Evolutionary conservation across 2,888 invertebrate genomes (phyloP), one percentile per base, ranked within the genome.

Genomic region (Drosophila formosana): DNA sequence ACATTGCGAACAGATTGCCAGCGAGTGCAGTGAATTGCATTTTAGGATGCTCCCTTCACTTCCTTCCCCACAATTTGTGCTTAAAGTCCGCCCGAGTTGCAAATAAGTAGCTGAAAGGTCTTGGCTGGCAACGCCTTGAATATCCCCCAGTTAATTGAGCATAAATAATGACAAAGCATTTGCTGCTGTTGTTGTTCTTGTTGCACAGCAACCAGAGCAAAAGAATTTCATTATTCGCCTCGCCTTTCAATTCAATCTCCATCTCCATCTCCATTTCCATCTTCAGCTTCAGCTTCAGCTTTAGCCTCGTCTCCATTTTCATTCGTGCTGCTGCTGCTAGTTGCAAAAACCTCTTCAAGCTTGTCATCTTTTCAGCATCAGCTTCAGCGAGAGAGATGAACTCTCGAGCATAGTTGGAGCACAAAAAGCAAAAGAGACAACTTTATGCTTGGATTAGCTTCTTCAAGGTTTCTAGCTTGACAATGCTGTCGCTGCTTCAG

Each of bases 121-220:
- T 11, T 39, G 55, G 18, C 4, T 28, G 28, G 30, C 30, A 30
- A 30, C 23, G 11, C 46, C 47, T 47, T 47, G 43, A 56, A n/a
- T 28, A 49, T 45, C 60, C 43, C 57, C 46, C 26, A 56, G 57
- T 66, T 88, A 82, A 82, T 88, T 82, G 89, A 73, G 84, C 78
- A 83, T 86, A 55, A 80, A 60, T 82, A 79, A 85, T 79, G 72
- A 43, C 43, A 50, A 49, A 50, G 32, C 34, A 47, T 43, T 39
- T 25, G 50, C 6, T 4, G 5, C 6, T 30, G 30, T 30, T 28
- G 28, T 5, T 28, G 28, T 5, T 28, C 4, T n/a, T 51, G 34
- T 4, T 3, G 9, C 5, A 3, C 30, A 47, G 52, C 32, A 41
- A 32, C 18, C 9, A 46, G 11, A 41, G 32, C 11, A 37, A 50